Conservation (phyloP, 2,113 vertebrate genomes). For the Esox niger region DNA sequence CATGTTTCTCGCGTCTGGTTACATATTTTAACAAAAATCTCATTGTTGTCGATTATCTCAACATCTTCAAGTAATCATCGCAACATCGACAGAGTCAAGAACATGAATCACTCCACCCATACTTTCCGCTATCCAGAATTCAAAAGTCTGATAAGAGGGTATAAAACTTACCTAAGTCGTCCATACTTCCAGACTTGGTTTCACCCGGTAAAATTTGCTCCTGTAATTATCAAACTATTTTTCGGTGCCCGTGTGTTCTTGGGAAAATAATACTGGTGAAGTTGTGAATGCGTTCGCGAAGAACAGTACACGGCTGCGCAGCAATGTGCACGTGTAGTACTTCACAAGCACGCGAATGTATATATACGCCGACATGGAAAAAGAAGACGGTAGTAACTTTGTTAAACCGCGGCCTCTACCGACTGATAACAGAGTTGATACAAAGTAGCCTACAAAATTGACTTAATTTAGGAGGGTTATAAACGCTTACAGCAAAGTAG, state of each 20-base stretch:
- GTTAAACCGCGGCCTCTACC: constrained; percentile 44
- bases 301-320: constrained; percentile 47
- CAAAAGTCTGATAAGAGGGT: neutral
- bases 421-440: constrained; percentile 13
- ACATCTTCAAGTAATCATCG: constrained; percentile 25
- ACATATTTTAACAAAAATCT: no score
- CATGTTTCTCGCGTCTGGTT: no score
- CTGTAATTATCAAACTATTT: neutral
- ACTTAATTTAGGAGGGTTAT: no score
- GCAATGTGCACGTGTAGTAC: constrained; percentile 37
- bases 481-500: no score
- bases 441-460: neutral
- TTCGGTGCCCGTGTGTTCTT: constrained; percentile 30
- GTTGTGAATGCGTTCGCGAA: constrained; percentile 32
- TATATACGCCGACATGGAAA: neutral
- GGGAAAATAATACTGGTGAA: constrained; percentile 40
- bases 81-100: constrained; percentile 10
- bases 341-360: constrained; percentile 36
- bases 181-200: constrained; percentile 56
- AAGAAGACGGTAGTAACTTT: neutral
- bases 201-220: constrained; percentile 2
- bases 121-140: constrained; percentile 15
- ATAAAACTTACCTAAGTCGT: constrained; percentile 70
- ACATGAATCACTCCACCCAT: constrained; percentile 43
- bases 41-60: neutral